A percentile compares a stretch with the other conserved stretches of the same genome.
Conservation (phyloP, 1,140 invertebrate species). For the Forficula auricularia region DNA sequence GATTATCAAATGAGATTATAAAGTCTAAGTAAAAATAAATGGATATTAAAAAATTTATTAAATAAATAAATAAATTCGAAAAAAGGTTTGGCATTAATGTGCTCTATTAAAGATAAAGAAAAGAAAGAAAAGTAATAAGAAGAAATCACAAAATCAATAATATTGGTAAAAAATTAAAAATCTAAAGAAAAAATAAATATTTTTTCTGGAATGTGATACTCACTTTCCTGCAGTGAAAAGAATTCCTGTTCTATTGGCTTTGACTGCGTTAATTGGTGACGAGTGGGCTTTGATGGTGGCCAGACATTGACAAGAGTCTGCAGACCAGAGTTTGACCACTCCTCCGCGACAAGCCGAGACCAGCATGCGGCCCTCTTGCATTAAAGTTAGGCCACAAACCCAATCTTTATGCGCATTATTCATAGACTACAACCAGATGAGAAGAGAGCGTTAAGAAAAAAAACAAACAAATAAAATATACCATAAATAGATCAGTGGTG, state of each 20-base stretch:
- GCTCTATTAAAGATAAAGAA: too few relatives aligned
- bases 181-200: too few relatives aligned
- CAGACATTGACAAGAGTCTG: conserved; percentile 40
- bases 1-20: too few relatives aligned
- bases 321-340: conserved; percentile 51
- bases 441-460: too few relatives aligned
- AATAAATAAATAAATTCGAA: too few relatives aligned
- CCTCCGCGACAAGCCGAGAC: conserved; percentile 64
- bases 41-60: too few relatives aligned
- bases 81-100: too few relatives aligned
- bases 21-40: too few relatives aligned
- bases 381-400: conserved; percentile 59
- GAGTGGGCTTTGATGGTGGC: conserved; percentile 57
- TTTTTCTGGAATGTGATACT: conserved; percentile 25
- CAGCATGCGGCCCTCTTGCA: conserved; percentile 39
- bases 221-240: conserved; percentile 56
- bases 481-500: too few relatives aligned
- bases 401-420: conserved; percentile 81
- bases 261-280: conserved; percentile 56
- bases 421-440: conserved; percentile 47
- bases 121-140: too few relatives aligned
- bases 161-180: too few relatives aligned
- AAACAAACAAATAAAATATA: neutral
- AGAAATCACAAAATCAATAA: too few relatives aligned
- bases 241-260: conserved; percentile 49